Evolutionary conservation across 2,797 vertebrate genomes (phyloP), one percentile per base, ranked within the genome.

Genomic region (Spondyliosoma cantharus): DNA sequence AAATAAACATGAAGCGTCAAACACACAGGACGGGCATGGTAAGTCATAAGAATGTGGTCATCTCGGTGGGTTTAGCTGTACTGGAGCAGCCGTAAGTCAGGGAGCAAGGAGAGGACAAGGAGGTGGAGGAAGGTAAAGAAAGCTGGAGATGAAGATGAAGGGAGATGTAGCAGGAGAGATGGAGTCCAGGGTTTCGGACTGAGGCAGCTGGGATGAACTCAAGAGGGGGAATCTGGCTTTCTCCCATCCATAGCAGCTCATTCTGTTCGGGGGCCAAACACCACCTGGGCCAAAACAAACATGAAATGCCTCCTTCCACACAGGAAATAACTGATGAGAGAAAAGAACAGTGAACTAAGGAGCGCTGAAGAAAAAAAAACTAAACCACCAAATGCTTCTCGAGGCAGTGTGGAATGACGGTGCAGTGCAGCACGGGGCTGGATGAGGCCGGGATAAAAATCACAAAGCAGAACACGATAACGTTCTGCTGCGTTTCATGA

Each of bases 271-370:
- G 32, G 82, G 84, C 84, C 87, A 85, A 75, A 80, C 75, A 68
- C 58, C 25, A 68, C 52, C 81, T 59, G 32, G 57, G 86, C 90
- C 90, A 92, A 93, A 85, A 83, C 81, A 89, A 91, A 92, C 87
- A 92, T 17, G 19, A 70, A 83, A 65, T 62, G 76, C 76, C 85
- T 86, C 61, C 82, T 90, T 89, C 88, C 84, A 87, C 74, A 83
- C 87, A 90, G 92, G 89, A 92, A 92, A 90, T 86, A 82, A 88
- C 78, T 49, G 82, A 91, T 84, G 89, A 90, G 86, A 89, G 83
- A 89, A 74, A 80, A 81, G 68, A 83, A 77, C 64, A 80, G 74
- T 76, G 81, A 80, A 79, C 86, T 76, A 66, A 71, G 37, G 58
- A 84, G 74, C 5, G 54, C 52, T 72, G 80, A 74, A 4, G 27